A percentile compares a stretch with the other conserved stretches of the same genome.
These are phyloP conservation scores for Scaptomyza reducta DNA, from an alignment of 2,888 invertebrate species.

Conservation along the genomic window DNA sequence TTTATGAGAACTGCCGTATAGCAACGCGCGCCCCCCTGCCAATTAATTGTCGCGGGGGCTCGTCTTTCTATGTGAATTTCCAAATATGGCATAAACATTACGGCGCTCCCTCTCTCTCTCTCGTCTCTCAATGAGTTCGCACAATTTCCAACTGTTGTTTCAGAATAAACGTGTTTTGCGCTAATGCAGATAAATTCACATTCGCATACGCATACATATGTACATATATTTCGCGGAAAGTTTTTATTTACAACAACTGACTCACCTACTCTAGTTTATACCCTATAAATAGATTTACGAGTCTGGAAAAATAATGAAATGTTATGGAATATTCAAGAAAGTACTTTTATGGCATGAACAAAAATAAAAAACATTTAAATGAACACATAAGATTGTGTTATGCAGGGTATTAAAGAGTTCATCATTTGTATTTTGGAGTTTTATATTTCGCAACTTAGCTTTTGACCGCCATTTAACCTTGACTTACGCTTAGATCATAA, in stretches of 20 bases:
- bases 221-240: conserved; percentile 48
- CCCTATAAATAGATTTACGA: conserved; percentile 10
- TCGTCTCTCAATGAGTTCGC: conserved; percentile 45
- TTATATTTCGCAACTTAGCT: conserved; percentile 5
- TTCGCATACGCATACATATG: background rate
- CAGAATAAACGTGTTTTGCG: conserved; percentile 15
- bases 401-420: conserved; percentile 14
- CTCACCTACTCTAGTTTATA: conserved; percentile 21
- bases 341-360: no score
- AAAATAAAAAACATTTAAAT: no score
- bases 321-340: background rate
- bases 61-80: conserved; percentile 65
- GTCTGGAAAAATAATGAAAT: background rate
- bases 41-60: conserved; percentile 55
- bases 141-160: conserved; percentile 46
- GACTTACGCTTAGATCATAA: conserved; percentile 14
- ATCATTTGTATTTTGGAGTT: background rate
- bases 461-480: conserved; percentile 48
- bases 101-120: conserved; percentile 11
- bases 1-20: conserved; percentile 23
- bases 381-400: no score
- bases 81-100: conserved; percentile 57
- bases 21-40: conserved; percentile 50
- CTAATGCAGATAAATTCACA: conserved; percentile 12
- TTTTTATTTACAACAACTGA: conserved; percentile 52